These are phyloP conservation scores for Muscicapa adusta DNA, from an alignment of 2,113 vertebrate species.

Conservation along the genomic window DNA sequence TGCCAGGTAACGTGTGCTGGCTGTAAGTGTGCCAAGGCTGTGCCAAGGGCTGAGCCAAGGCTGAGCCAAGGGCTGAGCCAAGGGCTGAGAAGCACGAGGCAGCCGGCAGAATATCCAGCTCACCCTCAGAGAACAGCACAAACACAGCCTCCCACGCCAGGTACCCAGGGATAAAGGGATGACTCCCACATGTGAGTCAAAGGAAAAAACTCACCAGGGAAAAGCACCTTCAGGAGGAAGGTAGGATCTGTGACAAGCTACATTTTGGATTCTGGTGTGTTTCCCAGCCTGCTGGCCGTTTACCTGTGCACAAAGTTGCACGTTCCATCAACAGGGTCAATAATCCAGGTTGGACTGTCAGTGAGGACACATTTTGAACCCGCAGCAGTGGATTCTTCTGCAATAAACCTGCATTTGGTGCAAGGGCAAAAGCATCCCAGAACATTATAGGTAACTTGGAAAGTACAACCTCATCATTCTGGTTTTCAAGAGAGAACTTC, in stretches of 20 bases:
- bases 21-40: background rate
- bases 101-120: background rate
- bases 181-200: background rate
- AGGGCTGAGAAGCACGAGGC: background rate
- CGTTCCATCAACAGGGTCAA: slow-evolving; percentile 88
- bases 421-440: background rate
- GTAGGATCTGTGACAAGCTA: background rate
- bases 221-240: background rate
- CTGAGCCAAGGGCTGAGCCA: background rate
- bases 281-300: background rate
- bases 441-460: background rate
- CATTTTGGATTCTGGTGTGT: background rate
- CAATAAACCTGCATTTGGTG: slow-evolving; percentile 79
- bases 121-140: background rate
- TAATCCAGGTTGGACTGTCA: slow-evolving; percentile 84
- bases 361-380: slow-evolving; percentile 83
- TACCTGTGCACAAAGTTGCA: slow-evolving; percentile 91
- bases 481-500: background rate
- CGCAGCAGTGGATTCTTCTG: slow-evolving; percentile 84
- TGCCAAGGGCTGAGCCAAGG: too few species aligned
- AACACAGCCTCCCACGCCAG: background rate
- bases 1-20: accelerated
- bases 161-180: background rate
- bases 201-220: background rate
- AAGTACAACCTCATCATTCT: background rate